Evolutionary conservation across 2,888 invertebrate species (phyloP), one percentile per base, ranked within the genome.

Genomic region (Aphidoletes aphidimyza): DNA sequence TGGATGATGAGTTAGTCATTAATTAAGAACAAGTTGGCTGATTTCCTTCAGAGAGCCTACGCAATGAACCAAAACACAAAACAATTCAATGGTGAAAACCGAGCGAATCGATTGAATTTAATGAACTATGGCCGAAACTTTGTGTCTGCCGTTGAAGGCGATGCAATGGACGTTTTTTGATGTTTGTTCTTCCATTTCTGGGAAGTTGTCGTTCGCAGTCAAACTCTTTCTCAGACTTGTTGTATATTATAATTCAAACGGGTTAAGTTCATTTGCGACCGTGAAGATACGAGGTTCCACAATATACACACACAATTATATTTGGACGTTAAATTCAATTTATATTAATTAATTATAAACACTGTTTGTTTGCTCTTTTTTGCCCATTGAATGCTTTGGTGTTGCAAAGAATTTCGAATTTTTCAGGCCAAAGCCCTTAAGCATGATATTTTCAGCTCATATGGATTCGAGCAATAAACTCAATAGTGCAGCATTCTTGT

Each of bases 331-430:
- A 69, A 69, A 69, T 69, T 30, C 69, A 69, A 69, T 69, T 69
- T 69, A 69, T 69, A 30, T 69, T 69, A 69, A 69, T 69, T 69
- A 69, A 69, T 69, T 69, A 69, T 69, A 69, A 69, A 69, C 69
- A 30, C 69, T 54, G 54, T 54, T 54, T 26, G 30, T 54, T 3
- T 54, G 2, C 22, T 54, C 22, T 34, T 69, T 69, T 69, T 11
- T 11, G 30, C 34, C 14, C n/a, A n/a, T n/a, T n/a, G n/a, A n/a
- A n/a, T n/a, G n/a, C n/a, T n/a, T n/a, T n/a, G n/a, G n/a, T n/a
- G n/a, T n/a, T n/a, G n/a, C n/a, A n/a, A n/a, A n/a, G n/a, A n/a
- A n/a, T n/a, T n/a, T n/a, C n/a, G n/a, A n/a, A n/a, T n/a, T n/a
- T n/a, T n/a, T n/a, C n/a, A n/a, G n/a, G n/a, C n/a, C n/a, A n/a